Evolutionary conservation across 2,888 invertebrate genomes (phyloP).

Genomic region (Kryphioiulus occultus): DNA sequence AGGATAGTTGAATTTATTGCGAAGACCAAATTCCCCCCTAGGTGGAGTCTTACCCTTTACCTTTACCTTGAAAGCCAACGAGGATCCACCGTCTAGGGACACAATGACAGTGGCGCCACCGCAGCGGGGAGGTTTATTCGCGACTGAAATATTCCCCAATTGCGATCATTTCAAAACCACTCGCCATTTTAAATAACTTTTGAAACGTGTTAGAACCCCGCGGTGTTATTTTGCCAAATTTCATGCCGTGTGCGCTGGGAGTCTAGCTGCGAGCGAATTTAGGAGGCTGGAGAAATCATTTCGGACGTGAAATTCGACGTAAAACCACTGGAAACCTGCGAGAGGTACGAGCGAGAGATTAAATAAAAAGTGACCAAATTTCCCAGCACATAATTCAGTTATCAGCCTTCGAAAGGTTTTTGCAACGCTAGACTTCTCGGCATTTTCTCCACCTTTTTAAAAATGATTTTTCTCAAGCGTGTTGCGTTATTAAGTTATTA

Average conservation of each 20-base stretch:
- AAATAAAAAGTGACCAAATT: too few relatives aligned
- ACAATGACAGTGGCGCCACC: neutral
- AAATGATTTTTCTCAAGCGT: too few relatives aligned
- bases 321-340: neutral
- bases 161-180: neutral
- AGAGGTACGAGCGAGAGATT: neutral
- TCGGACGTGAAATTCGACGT: neutral
- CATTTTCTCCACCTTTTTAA: too few relatives aligned
- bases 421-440: too few relatives aligned
- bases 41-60: neutral
- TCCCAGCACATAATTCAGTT: too few relatives aligned
- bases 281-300: too few relatives aligned
- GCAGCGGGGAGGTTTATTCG: neutral
- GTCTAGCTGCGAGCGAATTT: neutral
- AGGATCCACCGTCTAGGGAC: neutral
- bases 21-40: neutral
- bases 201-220: neutral
- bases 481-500: too few relatives aligned
- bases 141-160: neutral
- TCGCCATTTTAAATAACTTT: neutral
- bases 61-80: neutral
- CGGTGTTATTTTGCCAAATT: neutral
- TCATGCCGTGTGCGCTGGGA: neutral
- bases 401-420: too few relatives aligned
- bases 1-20: conserved; percentile 5